Evolutionary conservation across 2,113 vertebrate genomes (phyloP).

Genomic region (Percopsis transmontana): DNA sequence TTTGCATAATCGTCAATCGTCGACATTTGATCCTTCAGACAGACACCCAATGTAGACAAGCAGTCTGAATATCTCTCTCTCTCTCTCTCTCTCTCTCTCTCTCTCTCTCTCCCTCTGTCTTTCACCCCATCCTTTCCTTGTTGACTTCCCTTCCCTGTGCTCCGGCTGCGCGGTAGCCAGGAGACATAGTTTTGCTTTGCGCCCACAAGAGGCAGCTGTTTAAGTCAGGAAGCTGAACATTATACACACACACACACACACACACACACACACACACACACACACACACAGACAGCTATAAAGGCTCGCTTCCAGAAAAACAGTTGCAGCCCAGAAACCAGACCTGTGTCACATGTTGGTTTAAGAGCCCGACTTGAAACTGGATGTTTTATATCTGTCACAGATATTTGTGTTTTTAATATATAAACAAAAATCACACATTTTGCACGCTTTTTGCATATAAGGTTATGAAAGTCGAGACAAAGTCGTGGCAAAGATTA

Average conservation of each 20-base stretch:
- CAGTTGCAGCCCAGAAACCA: too few relatives aligned
- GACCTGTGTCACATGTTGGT: not conserved
- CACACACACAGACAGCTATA: not conserved
- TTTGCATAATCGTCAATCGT: not conserved
- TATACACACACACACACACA: not conserved
- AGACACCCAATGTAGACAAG: constrained; percentile 6
- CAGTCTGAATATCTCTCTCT: not conserved
- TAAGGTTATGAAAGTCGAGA: not conserved
- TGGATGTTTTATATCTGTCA: too few relatives aligned
- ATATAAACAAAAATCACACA: too few relatives aligned
- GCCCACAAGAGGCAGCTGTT: constrained; percentile 7
- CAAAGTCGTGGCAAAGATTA: too few relatives aligned
- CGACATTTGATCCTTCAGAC: constrained; percentile 16
- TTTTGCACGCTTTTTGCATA: not conserved
- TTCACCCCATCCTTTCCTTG: constrained; percentile 2
- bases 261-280: not conserved
- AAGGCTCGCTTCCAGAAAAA: too few relatives aligned
- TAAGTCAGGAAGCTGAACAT: constrained; percentile 5
- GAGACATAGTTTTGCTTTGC: constrained; percentile 7
- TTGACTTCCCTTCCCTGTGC: constrained; percentile 2
- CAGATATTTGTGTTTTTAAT: too few relatives aligned
- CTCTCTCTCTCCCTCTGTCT: not conserved
- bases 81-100: constrained; percentile 20
- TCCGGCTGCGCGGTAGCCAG: not conserved
- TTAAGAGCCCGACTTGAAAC: too few relatives aligned